phyloP scores from a whole-genome alignment of 2,113 vertebrate genomes.

The Thunnus thynnus region DNA sequence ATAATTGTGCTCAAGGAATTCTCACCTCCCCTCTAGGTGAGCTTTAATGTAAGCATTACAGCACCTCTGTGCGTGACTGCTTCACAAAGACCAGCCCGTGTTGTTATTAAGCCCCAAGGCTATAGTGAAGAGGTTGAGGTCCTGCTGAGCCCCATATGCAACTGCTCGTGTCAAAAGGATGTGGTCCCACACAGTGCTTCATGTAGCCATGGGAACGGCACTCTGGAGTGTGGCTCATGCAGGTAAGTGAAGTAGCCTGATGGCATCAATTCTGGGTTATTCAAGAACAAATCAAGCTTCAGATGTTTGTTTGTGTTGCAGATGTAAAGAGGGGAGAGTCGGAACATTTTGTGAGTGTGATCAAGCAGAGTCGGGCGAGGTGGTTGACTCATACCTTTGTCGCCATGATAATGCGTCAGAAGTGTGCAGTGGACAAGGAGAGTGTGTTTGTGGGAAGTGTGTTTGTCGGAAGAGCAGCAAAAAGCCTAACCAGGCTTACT shows the following conservation, averaged over 20 bases:
- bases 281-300: background rate
- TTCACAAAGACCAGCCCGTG: conserved; percentile 6
- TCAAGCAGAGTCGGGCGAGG: background rate
- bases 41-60: conserved; percentile 41
- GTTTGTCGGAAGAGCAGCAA: conserved; percentile 32
- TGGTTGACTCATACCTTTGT: conserved; percentile 17
- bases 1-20: conserved; percentile 29
- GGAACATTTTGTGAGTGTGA: conserved; percentile 24
- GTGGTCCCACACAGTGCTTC: conserved; percentile 30
- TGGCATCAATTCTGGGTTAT: conserved; percentile 17
- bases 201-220: conserved; percentile 65
- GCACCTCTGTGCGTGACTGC: conserved; percentile 14
- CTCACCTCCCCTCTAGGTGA: conserved; percentile 52
- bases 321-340: background rate
- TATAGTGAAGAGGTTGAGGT: conserved; percentile 42
- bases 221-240: conserved; percentile 30
- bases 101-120: conserved; percentile 54
- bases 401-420: conserved; percentile 12
- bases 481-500: background rate
- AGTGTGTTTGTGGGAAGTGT: conserved; percentile 35
- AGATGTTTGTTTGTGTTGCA: conserved; percentile 12
- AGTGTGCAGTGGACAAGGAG: conserved; percentile 21
- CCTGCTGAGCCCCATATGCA: conserved; percentile 46
- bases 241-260: conserved; percentile 42
- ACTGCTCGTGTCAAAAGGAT: conserved; percentile 60